Percentiles rank a stretch among this genome's conserved stretches.
phyloP scores from a whole-genome alignment of 1,140 invertebrate species.

The Platorchestia sp. region DNA sequence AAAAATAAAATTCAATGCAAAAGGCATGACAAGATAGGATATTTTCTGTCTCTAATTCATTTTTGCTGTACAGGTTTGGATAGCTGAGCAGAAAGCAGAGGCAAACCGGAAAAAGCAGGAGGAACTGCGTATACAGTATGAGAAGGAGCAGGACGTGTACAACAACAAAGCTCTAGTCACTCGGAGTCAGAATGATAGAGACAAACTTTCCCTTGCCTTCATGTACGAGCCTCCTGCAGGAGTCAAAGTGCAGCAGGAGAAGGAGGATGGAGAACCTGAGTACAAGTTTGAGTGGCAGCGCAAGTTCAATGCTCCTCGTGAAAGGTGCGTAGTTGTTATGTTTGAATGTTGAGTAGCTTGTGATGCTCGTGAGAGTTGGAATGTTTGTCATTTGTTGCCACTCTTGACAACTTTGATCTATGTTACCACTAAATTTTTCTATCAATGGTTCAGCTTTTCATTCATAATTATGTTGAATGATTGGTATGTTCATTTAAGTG shows the following conservation, averaged over 20 bases:
- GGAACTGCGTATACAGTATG: conserved; percentile 95
- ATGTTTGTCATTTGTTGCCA: too few species aligned
- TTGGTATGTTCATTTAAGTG: too few species aligned
- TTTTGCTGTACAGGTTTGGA: conserved; percentile 78
- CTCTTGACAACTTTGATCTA: too few species aligned
- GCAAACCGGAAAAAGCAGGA: conserved; percentile 98
- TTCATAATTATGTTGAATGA: too few species aligned
- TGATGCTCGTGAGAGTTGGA: too few species aligned
- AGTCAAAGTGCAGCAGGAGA: conserved; percentile 89
- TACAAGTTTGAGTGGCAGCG: conserved; percentile 99
- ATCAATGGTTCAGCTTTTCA: too few species aligned
- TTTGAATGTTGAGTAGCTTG: not conserved
- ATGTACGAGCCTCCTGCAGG: conserved; percentile 99
- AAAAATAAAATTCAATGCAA: too few species aligned
- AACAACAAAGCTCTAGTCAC: conserved; percentile 97
- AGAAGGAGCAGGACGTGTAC: conserved; percentile 98
- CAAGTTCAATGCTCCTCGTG: conserved; percentile 98
- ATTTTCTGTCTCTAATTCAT: too few species aligned
- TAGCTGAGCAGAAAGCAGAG: conserved; percentile 98
- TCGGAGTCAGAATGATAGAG: conserved; percentile 91
- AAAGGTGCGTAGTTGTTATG: conserved; percentile 76
- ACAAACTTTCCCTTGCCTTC: conserved; percentile 98
- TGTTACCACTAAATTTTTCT: too few species aligned
- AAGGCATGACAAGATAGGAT: too few species aligned
- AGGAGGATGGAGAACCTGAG: conserved; percentile 92